A percentile compares a stretch with the other conserved stretches of the same genome.
These are phyloP conservation scores for Lepidotrigona ventralis DNA, from an alignment of 1,140 invertebrate species.

Conservation along the genomic window DNA sequence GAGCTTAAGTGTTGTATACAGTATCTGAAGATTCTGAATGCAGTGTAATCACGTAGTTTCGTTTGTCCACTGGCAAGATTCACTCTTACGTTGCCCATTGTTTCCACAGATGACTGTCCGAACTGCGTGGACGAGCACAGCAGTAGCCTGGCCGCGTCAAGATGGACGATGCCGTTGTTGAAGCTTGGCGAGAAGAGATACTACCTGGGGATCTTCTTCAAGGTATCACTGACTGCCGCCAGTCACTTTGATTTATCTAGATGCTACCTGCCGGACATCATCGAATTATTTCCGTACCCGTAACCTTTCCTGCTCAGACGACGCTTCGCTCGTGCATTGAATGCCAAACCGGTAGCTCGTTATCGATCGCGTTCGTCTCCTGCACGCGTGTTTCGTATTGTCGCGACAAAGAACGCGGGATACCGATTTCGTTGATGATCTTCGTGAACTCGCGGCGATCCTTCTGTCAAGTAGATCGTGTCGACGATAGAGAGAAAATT, in stretches of 20 bases:
- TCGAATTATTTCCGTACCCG: constrained; percentile 62
- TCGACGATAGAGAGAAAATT: background rate
- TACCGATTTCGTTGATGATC: constrained; percentile 5
- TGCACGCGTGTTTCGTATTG: background rate
- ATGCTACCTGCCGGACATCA: constrained; percentile 49
- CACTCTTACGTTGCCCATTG: constrained; percentile 21
- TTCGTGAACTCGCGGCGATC: background rate
- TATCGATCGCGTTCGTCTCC: constrained; percentile 36
- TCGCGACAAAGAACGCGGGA: background rate
- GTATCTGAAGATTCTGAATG: too few species aligned
- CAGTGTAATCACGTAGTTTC: too few species aligned
- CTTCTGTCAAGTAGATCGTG: background rate
- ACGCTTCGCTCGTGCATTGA: constrained; percentile 58
- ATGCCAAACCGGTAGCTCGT: constrained; percentile 31
- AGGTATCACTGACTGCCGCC: constrained; percentile 82
- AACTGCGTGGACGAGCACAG: constrained; percentile 88
- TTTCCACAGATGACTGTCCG: constrained; percentile 83
- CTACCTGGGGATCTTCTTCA: constrained; percentile 94
- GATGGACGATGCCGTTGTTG: constrained; percentile 93
- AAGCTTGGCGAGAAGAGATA: constrained; percentile 93
- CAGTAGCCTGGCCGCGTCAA: constrained; percentile 82
- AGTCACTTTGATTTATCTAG: constrained; percentile 58
- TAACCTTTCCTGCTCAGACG: constrained; percentile 55
- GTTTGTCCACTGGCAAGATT: too few species aligned
- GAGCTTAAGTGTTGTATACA: too few species aligned